These are phyloP conservation scores for Eulimnadia texana DNA, from an alignment of 1,140 invertebrate species.

Conservation along the genomic window DNA sequence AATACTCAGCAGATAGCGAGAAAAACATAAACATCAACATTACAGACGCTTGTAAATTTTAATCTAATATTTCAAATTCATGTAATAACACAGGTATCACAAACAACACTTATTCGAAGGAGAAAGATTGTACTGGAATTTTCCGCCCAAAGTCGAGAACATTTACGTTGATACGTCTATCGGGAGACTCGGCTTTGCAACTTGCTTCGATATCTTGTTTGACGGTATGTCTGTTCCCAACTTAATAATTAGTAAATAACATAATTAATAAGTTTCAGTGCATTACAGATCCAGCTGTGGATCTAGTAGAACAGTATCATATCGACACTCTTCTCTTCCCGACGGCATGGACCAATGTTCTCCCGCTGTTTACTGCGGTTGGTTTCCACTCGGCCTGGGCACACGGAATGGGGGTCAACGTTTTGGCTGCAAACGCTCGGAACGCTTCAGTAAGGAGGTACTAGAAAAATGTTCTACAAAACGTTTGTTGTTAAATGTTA, in stretches of 20 bases:
- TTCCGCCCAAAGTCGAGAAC: slow-evolving; percentile 23
- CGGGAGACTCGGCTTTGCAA: slow-evolving; percentile 26
- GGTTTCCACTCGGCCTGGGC: slow-evolving; percentile 29
- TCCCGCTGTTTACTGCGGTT: slow-evolving; percentile 25
- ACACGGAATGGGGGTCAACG: slow-evolving; percentile 25
- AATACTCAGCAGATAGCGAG: too few species aligned
- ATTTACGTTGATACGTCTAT: slow-evolving; percentile 25
- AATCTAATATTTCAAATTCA: background rate
- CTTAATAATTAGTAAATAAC: background rate
- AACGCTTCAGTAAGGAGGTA: background rate
- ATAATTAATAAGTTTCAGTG: background rate
- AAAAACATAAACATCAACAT: too few species aligned
- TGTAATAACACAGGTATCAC: slow-evolving; percentile 23
- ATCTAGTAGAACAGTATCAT: slow-evolving; percentile 22
- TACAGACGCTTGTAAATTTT: background rate
- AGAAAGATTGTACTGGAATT: slow-evolving; percentile 17
- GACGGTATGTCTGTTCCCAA: slow-evolving; percentile 9
- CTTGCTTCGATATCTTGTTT: slow-evolving; percentile 31
- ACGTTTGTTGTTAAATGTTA: too few species aligned
- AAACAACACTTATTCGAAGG: slow-evolving; percentile 26
- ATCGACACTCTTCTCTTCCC: slow-evolving; percentile 29
- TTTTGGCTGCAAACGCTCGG: slow-evolving; percentile 29
- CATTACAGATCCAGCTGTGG: slow-evolving; percentile 22
- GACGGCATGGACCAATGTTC: slow-evolving; percentile 30
- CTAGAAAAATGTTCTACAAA: background rate